Evolutionary conservation across 2,888 invertebrate genomes (phyloP).

Genomic region (Schizaphis graminum): DNA sequence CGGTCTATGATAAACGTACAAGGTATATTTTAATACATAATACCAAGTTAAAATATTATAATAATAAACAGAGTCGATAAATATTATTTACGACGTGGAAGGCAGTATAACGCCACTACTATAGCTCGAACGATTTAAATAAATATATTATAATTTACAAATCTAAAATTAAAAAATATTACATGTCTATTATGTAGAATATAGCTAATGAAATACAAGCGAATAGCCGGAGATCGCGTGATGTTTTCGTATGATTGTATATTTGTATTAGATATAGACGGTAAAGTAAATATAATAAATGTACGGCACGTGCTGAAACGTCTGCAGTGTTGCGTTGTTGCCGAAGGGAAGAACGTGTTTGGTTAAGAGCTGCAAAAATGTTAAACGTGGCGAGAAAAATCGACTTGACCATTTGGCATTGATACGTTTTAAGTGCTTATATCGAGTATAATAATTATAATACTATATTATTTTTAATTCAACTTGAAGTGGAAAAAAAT

Average conservation of each 20-base stretch:
- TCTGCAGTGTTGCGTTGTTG: not conserved
- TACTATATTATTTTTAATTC: not conserved
- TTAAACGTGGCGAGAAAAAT: not conserved
- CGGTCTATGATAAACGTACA: not conserved
- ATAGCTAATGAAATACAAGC: slow-evolving; percentile 48
- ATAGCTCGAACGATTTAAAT: not conserved
- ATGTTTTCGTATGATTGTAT: slow-evolving; percentile 44
- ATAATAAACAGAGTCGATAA: not conserved
- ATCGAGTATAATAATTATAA: not conserved
- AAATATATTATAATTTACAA: not conserved
- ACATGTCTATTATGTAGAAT: not conserved
- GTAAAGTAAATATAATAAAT: not conserved
- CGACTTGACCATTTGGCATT: not conserved
- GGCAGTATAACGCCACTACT: not conserved
- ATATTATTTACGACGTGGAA: not conserved
- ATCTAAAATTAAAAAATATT: slow-evolving; percentile 21
- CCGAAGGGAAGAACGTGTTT: slow-evolving; percentile 34
- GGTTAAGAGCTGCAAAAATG: not conserved
- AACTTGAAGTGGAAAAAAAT: not conserved
- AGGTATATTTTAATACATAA: not conserved
- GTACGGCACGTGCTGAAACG: slow-evolving; percentile 31
- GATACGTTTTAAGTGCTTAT: not conserved
- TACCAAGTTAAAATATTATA: not conserved
- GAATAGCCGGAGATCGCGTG: slow-evolving; percentile 42
- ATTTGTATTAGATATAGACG: slow-evolving; percentile 13